phyloP scores from a whole-genome alignment of 2,113 vertebrate species.

The Struthio camelus region DNA sequence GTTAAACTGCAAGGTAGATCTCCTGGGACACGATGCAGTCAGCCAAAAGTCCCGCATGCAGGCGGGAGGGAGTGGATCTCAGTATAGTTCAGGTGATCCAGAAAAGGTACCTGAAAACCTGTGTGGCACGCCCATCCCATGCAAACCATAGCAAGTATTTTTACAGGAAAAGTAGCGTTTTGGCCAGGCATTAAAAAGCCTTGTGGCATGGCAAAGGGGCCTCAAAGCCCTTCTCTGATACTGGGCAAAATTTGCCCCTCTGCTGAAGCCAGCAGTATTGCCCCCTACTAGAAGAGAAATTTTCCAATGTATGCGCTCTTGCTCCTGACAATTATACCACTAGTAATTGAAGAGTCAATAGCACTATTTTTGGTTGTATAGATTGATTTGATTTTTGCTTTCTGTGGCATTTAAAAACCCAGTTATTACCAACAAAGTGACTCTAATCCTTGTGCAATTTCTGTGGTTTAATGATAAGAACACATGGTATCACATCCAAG shows the following conservation, averaged over 20 bases:
- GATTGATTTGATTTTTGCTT: neutral
- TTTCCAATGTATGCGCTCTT: neutral
- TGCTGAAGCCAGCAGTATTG: neutral
- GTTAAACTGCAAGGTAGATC: neutral
- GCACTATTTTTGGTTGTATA: neutral
- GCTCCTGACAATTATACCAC: neutral
- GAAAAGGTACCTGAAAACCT: neutral
- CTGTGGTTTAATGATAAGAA: neutral
- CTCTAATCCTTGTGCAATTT: neutral
- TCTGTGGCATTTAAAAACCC: neutral
- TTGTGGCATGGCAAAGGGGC: neutral
- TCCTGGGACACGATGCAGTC: neutral
- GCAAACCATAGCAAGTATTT: neutral
- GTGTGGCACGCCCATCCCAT: neutral
- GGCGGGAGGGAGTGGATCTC: neutral
- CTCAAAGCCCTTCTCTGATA: neutral
- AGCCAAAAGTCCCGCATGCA: accelerated
- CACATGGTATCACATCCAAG: neutral
- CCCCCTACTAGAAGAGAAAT: neutral
- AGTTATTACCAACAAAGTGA: neutral
- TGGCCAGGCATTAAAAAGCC: neutral
- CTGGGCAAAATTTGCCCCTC: neutral
- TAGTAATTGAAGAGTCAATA: neutral
- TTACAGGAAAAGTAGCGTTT: accelerated
- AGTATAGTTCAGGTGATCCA: accelerated